Percentiles rank a stretch among this genome's conserved stretches.
Conservation (phyloP, 2,113 vertebrate species). For the Acrocephalus kingi region DNA sequence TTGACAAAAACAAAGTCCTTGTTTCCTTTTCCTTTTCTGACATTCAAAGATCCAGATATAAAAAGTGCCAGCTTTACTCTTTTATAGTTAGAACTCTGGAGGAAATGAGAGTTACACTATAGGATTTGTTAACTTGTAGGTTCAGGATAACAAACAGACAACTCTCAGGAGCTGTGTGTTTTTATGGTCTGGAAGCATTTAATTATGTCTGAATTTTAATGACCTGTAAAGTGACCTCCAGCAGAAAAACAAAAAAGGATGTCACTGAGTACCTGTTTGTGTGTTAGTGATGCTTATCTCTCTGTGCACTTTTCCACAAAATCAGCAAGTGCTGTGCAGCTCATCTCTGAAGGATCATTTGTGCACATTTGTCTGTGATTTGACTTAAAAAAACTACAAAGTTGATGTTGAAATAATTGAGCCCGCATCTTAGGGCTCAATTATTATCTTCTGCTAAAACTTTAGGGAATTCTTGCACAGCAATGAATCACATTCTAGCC, state of each 20-base stretch:
- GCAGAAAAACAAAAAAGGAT: neutral
- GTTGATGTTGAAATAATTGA: neutral
- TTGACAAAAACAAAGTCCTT: slow-evolving; percentile 25
- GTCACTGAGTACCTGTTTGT: neutral
- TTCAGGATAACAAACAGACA: neutral
- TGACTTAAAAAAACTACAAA: neutral
- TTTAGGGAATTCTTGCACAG: neutral
- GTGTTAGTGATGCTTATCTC: neutral
- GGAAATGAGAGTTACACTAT: neutral
- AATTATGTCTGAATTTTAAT: neutral
- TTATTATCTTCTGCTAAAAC: neutral
- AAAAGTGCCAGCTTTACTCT: neutral
- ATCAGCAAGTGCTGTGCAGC: neutral
- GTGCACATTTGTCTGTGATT: neutral
- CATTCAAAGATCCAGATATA: neutral
- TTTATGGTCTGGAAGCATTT: neutral
- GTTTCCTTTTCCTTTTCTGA: slow-evolving; percentile 10
- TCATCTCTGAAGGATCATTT: neutral
- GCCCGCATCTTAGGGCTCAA: neutral
- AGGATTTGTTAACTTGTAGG: neutral
- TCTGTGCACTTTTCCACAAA: neutral
- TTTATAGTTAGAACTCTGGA: neutral
- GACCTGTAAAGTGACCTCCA: neutral
- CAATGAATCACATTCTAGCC: neutral
- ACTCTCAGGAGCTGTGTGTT: neutral